Conservation (phyloP, 1,140 invertebrate genomes). For the Teleogryllus occipitalis region DNA sequence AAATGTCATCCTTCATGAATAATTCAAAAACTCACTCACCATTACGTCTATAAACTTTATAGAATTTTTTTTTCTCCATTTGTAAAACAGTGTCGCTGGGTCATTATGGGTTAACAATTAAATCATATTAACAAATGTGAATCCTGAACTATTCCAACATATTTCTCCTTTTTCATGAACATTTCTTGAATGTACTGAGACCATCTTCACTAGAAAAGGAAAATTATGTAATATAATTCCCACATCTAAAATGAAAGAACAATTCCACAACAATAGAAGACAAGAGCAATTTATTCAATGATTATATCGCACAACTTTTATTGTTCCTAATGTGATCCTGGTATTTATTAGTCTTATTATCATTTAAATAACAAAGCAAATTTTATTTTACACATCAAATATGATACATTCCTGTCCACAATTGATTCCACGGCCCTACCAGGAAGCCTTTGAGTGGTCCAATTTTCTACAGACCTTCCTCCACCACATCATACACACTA, state of each 20-base stretch:
- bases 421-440: neutral
- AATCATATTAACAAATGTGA: neutral
- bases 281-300: neutral
- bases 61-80: neutral
- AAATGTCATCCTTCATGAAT: too few relatives aligned
- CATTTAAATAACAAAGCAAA: neutral
- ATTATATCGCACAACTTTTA: neutral
- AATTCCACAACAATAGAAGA: neutral
- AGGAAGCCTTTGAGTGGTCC: neutral
- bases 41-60: neutral
- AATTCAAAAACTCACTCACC: neutral
- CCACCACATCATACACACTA: neutral
- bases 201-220: neutral
- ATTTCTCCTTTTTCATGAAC: too few relatives aligned
- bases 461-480: neutral
- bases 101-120: neutral
- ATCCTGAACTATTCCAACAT: too few relatives aligned
- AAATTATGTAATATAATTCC: neutral
- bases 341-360: conserved; percentile 1
- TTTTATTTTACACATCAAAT: neutral
- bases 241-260: neutral
- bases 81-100: neutral
- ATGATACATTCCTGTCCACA: neutral
- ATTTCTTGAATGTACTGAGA: too few relatives aligned
- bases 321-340: neutral